These are phyloP conservation scores for Eupithecia tripunctaria DNA, from an alignment of 2,888 invertebrate genomes.

Conservation along the genomic window DNA sequence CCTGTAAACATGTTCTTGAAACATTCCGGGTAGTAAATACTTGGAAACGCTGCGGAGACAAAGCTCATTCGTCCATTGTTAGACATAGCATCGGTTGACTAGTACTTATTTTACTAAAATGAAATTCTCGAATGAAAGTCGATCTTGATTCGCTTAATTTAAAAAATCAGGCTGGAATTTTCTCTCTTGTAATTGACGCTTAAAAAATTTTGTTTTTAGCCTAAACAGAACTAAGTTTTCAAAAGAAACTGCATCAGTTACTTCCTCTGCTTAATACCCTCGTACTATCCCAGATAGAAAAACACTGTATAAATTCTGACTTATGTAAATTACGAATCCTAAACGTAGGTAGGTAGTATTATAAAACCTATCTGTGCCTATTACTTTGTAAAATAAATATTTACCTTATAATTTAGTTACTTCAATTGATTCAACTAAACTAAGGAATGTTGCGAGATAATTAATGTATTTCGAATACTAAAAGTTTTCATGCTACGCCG, in stretches of 20 bases:
- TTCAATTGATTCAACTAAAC: not conserved
- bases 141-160: not conserved
- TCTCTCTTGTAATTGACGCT: not conserved
- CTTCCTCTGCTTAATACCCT: too few relatives aligned
- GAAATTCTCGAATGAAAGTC: conserved; percentile 16
- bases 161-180: not conserved
- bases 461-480: not conserved
- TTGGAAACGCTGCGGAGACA: conserved; percentile 22
- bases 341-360: too few relatives aligned
- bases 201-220: too few relatives aligned
- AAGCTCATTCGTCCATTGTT: conserved; percentile 29
- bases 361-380: too few relatives aligned
- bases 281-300: too few relatives aligned
- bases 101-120: conserved; percentile 8
- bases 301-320: too few relatives aligned
- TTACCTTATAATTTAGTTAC: too few relatives aligned
- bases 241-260: too few relatives aligned
- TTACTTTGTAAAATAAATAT: too few relatives aligned
- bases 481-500: not conserved
- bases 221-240: too few relatives aligned
- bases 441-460: not conserved
- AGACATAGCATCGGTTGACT: conserved; percentile 22
- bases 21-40: conserved; percentile 22
- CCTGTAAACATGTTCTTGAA: conserved; percentile 14
- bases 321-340: too few relatives aligned